Conservation (phyloP, 2,113 vertebrate species). For the Lanius collurio region DNA sequence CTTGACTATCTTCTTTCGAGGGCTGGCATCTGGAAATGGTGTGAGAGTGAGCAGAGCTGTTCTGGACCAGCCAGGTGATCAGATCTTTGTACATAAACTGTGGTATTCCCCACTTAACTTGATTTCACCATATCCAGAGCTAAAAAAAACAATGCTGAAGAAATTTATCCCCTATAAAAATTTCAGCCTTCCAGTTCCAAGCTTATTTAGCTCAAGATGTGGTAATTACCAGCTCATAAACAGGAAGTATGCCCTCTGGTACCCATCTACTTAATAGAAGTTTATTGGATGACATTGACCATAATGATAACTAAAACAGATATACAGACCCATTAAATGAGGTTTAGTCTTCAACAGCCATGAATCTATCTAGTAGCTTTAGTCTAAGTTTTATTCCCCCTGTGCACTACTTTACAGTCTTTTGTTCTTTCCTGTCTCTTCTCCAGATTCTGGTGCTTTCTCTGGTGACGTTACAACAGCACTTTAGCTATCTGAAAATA, state of each 20-base stretch:
- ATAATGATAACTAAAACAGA: constrained; percentile 8
- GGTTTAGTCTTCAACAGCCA: neutral
- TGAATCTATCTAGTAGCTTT: neutral
- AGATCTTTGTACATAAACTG: neutral
- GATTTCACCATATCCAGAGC: neutral
- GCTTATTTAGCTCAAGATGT: constrained; percentile 15
- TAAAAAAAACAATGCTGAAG: neutral
- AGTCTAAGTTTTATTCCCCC: neutral
- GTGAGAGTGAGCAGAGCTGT: neutral
- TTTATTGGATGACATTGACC: constrained; percentile 32
- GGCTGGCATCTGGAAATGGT: rapidly evolving
- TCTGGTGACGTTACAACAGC: neutral
- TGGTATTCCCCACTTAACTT: neutral
- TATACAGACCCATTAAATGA: neutral
- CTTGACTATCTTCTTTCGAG: neutral
- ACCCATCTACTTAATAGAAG: neutral
- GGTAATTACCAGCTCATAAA: constrained; percentile 18
- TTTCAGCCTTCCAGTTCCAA: neutral
- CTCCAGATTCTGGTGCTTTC: neutral
- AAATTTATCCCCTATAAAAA: constrained; percentile 11
- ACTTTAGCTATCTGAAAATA: constrained; percentile 25
- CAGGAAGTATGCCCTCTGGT: neutral
- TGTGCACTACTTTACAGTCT: neutral
- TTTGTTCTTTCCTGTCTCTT: constrained; percentile 16
- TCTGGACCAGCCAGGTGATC: neutral